These are phyloP conservation scores for Synanthedon tipuliformis DNA, from an alignment of 2,888 invertebrate genomes.

Conservation along the genomic window DNA sequence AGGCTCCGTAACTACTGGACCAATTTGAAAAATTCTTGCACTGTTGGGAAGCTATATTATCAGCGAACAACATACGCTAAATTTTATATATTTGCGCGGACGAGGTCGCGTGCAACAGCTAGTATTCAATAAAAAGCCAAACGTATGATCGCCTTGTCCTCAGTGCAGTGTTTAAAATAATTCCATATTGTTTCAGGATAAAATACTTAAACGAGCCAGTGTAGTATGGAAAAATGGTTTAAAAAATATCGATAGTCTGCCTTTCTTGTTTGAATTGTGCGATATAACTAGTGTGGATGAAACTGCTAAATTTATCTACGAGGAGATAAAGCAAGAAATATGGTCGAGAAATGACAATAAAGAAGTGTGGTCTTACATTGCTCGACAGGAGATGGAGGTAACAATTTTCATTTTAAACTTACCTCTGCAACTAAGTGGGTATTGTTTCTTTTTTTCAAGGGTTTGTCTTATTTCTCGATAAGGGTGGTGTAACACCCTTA, in stretches of 20 bases:
- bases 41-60: no score
- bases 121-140: no score
- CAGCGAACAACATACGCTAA: no score
- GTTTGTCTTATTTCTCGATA: no score
- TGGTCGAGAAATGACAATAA: conserved; percentile 40
- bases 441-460: no score
- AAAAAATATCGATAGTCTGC: conserved; percentile 65
- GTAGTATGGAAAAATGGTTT: conserved; percentile 73
- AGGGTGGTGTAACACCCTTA: no score
- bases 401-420: conserved; percentile 5
- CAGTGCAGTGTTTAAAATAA: no score
- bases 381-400: conserved; percentile 53
- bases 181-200: conserved; percentile 32
- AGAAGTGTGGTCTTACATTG: conserved; percentile 55
- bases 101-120: no score
- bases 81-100: no score
- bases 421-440: background rate
- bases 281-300: conserved; percentile 69
- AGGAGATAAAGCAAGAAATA: conserved; percentile 42
- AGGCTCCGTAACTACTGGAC: no score
- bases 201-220: conserved; percentile 66
- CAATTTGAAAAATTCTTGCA: no score
- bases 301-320: conserved; percentile 67
- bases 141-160: no score
- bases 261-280: conserved; percentile 72